These are phyloP conservation scores for Lagodon rhomboides DNA, from an alignment of 2,797 vertebrate genomes.

Conservation along the genomic window DNA sequence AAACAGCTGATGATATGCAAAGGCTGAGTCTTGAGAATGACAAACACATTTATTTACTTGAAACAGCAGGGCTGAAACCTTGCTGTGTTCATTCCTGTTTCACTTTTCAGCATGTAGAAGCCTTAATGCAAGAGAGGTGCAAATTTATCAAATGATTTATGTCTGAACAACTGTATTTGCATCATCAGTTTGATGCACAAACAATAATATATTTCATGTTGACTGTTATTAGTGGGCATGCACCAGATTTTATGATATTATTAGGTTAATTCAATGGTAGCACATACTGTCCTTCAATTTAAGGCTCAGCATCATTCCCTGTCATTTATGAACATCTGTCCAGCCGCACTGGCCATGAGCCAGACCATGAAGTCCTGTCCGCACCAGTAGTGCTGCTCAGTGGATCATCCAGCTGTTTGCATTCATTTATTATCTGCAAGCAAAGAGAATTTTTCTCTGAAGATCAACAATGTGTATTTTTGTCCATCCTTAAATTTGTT, in stretches of 20 bases:
- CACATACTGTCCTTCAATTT: not conserved
- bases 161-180: not conserved
- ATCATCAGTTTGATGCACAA: not conserved
- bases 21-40: not conserved
- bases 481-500: not conserved
- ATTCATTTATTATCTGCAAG: not conserved
- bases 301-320: not conserved
- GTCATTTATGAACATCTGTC: conserved; percentile 32
- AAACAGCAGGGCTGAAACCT: not conserved
- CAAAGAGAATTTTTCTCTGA: not conserved
- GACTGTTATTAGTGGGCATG: not conserved
- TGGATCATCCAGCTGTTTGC: conserved; percentile 5
- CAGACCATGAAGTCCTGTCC: not conserved
- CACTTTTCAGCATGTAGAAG: not conserved
- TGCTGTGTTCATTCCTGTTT: not conserved
- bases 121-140: not conserved
- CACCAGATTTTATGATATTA: not conserved
- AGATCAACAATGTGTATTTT: not conserved
- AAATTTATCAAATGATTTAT: not conserved
- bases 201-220: not conserved
- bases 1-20: not conserved
- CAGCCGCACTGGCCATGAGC: conserved; percentile 11
- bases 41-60: not conserved
- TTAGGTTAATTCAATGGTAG: not conserved
- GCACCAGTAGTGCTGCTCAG: not conserved